Evolutionary conservation across 1,140 invertebrate species (phyloP), one percentile per base, ranked within the genome.

Genomic region (Frieseomelitta varia): DNA sequence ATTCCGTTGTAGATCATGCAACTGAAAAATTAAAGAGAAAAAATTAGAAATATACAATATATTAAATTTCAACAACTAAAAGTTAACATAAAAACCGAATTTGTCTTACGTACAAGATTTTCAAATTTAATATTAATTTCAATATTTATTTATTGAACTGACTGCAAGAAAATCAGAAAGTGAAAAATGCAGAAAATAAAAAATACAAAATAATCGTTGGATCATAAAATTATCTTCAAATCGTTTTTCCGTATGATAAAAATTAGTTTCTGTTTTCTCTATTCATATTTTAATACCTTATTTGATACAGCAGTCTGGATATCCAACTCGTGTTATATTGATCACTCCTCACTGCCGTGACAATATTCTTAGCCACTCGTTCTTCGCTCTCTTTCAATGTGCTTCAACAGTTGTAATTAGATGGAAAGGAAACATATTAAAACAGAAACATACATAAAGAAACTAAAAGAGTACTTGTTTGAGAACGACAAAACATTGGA

Each of bases 341-440:
- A 83, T 92, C 90, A 79, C 91, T 92, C 84, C 84, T 87, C 4
- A 95, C 87, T 4, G 93, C 93, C 47, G 92, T 71, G 0, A 95
- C 92, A 0, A 94, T 87, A 6, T 93, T 90, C 63, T 81, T 87
- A 17, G 94, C 93, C 17, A 93, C 85, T 88, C 91, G 84, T 72
- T 92, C 68, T 24, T 94, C 92, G 21, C 69, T 91, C 65, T 93
- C 85, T 21, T 47, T 87, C 6, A 81, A 73, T 17, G 89, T 81
- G 21, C 90, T 93, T 34, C 65, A 65, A 67, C 12, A 55, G 65
- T 73, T 8, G 15, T 27, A 2, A 63, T 63, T 27, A 65, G 15
- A 65, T 65, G 12, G 17, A 47, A 56, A 24, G n/a, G 15, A 34
- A 67, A 47, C 39, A 47, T 47, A 47, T 47, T 47, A 47, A 47